Conservation (phyloP, 2,888 invertebrate genomes). For the Atrina japonica region DNA sequence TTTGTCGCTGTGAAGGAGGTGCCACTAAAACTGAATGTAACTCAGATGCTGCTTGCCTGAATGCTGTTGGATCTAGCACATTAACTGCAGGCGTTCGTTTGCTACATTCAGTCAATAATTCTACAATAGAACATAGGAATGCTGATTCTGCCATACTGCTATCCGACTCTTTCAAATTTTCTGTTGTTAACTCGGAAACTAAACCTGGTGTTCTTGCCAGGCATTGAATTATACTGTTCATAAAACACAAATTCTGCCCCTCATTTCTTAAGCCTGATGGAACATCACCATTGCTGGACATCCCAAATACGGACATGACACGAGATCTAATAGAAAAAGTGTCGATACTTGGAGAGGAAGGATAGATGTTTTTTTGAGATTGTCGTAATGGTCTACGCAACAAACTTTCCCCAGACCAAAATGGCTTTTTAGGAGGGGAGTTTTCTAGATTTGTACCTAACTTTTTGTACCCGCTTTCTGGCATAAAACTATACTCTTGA, state of each 20-base stretch:
- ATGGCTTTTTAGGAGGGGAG: constrained; percentile 24
- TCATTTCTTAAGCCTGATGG: constrained; percentile 75
- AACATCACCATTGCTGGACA: constrained; percentile 44
- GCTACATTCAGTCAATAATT: constrained; percentile 63
- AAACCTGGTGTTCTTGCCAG: constrained; percentile 73
- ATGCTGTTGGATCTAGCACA: constrained; percentile 58
- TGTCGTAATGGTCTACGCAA: constrained; percentile 41
- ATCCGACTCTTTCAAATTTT: constrained; percentile 61
- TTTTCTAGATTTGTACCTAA: constrained; percentile 17
- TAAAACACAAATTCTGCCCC: constrained; percentile 77
- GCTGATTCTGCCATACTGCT: constrained; percentile 66
- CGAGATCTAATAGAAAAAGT: constrained; percentile 59
- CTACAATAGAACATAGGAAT: constrained; percentile 60
- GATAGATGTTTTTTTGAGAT: constrained; percentile 2
- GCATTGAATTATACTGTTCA: constrained; percentile 78
- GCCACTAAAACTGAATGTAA: constrained; percentile 62
- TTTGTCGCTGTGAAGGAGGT: constrained; percentile 59
- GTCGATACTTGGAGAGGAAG: constrained; percentile 16
- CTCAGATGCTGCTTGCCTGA: constrained; percentile 65
- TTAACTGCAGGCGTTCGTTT: constrained; percentile 40
- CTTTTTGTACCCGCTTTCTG: constrained; percentile 7
- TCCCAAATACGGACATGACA: constrained; percentile 68
- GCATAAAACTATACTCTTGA: constrained; percentile 33
- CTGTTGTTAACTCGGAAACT: constrained; percentile 56
- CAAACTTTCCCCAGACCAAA: constrained; percentile 43